Evolutionary conservation across 2,888 invertebrate species (phyloP).

Genomic region (Dasypolia templi): DNA sequence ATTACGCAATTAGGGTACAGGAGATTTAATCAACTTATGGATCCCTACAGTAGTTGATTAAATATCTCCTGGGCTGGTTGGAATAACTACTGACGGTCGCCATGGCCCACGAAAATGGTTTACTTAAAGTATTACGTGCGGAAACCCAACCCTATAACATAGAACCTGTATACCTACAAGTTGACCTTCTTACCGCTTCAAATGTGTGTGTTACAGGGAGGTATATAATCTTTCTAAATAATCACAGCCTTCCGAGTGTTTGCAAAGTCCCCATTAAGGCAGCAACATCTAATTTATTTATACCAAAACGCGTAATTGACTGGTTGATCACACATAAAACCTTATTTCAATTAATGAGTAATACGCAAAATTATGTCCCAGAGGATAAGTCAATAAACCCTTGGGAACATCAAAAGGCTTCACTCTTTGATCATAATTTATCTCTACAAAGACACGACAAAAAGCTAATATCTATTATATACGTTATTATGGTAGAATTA

Average conservation of each 20-base stretch:
- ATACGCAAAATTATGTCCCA: slow-evolving; percentile 34
- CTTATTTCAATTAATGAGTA: slow-evolving; percentile 44
- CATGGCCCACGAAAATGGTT: too few species aligned
- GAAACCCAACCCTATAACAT: too few species aligned
- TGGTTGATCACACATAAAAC: slow-evolving; percentile 44
- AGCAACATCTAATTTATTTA: slow-evolving; percentile 19
- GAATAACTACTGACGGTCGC: too few species aligned
- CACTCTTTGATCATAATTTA: slow-evolving; percentile 51
- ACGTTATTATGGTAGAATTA: slow-evolving; percentile 7
- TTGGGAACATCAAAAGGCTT: slow-evolving; percentile 39
- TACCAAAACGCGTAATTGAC: slow-evolving; percentile 13
- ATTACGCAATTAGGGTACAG: too few species aligned
- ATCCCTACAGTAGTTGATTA: too few species aligned
- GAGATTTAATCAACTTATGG: too few species aligned
- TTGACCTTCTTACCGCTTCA: too few species aligned
- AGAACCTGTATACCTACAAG: too few species aligned
- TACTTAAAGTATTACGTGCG: too few species aligned
- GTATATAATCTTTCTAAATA: neutral
- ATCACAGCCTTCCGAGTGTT: slow-evolving; percentile 17
- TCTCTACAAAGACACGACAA: slow-evolving; percentile 5
- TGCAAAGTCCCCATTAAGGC: too few species aligned
- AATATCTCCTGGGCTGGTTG: too few species aligned
- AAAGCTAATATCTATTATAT: slow-evolving; percentile 1
- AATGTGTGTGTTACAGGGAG: too few species aligned
- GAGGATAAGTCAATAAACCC: slow-evolving; percentile 24